Conservation (phyloP, 2,797 vertebrate species). For the Hephaestus fuliginosus region DNA sequence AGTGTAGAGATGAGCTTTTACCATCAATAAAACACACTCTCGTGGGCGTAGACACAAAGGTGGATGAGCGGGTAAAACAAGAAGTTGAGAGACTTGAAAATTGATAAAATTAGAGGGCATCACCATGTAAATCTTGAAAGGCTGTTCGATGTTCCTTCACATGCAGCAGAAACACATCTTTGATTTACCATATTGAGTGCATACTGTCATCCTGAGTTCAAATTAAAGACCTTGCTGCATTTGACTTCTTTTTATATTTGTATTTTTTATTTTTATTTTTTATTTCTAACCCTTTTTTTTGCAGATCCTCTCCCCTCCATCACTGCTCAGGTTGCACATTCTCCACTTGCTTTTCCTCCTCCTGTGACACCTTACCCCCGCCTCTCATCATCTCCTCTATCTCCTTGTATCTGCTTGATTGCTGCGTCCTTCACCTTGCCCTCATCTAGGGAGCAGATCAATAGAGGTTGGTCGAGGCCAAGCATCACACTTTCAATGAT, state of each 20-base stretch:
- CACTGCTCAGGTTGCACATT: conserved; percentile 18
- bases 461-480: conserved; percentile 72
- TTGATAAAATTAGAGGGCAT: conserved; percentile 5
- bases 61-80: conserved; percentile 52
- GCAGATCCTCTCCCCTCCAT: neutral
- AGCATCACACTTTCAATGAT: conserved; percentile 63
- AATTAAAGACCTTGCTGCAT: neutral
- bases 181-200: neutral
- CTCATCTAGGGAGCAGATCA: conserved; percentile 73
- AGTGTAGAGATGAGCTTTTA: conserved; percentile 79
- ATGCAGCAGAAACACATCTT: neutral
- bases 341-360: conserved; percentile 29
- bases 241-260: conserved; percentile 6
- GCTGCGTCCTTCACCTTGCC: conserved; percentile 74
- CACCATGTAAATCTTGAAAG: conserved; percentile 33
- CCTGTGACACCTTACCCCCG: conserved; percentile 42
- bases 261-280: neutral
- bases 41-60: conserved; percentile 67
- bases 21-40: conserved; percentile 82
- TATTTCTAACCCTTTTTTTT: neutral
- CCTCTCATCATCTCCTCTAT: conserved; percentile 52
- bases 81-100: conserved; percentile 43
- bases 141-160: conserved; percentile 12
- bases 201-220: neutral
- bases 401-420: conserved; percentile 58